A percentile compares a stretch with the other conserved stretches of the same genome.
Conservation (phyloP, 2,113 vertebrate species). For the Osmerus eperlanus region DNA sequence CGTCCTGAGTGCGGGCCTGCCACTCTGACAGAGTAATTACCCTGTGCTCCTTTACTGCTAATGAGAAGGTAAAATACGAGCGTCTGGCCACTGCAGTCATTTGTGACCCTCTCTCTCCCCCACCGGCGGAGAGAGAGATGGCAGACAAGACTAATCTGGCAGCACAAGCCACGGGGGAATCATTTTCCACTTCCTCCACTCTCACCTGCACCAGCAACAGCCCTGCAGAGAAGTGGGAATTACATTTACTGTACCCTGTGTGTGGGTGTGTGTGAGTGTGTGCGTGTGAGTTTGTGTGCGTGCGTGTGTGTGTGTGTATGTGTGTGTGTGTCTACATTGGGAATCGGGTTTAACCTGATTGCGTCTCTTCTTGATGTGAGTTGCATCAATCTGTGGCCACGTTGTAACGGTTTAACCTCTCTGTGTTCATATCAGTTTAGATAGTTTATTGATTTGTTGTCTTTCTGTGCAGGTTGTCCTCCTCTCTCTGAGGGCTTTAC, state of each 20-base stretch:
- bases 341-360: background rate
- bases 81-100: slow-evolving; percentile 59
- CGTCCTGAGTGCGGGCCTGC: slow-evolving; percentile 48
- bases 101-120: slow-evolving; percentile 45
- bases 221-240: slow-evolving; percentile 11
- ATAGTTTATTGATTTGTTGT: background rate
- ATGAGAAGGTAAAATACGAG: slow-evolving; percentile 71
- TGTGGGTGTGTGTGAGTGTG: no score
- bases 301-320: no score
- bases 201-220: slow-evolving; percentile 35
- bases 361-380: no score
- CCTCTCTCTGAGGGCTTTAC: no score
- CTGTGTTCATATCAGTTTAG: background rate
- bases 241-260: background rate
- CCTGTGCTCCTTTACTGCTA: slow-evolving; percentile 66
- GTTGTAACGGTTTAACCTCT: background rate
- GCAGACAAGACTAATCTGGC: slow-evolving; percentile 40
- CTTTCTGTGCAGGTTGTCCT: background rate
- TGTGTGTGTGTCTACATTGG: background rate
- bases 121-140: slow-evolving; percentile 38
- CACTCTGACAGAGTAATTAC: slow-evolving; percentile 68
- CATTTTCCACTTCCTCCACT: slow-evolving; percentile 37
- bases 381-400: no score
- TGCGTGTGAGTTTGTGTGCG: no score
- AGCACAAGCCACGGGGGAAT: slow-evolving; percentile 41